Base-by-base conservation (phyloP, 2,888 invertebrate species). In the Atherix ibis region DNA sequence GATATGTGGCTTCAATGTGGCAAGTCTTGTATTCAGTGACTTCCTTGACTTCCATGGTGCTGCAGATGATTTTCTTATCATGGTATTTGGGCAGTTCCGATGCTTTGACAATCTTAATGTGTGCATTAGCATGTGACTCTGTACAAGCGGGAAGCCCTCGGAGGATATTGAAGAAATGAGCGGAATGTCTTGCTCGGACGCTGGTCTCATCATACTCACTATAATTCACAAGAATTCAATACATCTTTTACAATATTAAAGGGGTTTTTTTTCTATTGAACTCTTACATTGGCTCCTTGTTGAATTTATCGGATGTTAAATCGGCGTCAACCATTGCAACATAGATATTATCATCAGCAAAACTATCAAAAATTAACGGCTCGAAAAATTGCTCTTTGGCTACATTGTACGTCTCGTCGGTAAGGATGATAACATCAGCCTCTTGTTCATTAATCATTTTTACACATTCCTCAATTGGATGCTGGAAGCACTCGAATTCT, bases 401-500 rank as follows among this genome's bases (percentile, higher is more conserved):
- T 18, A 48, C 49, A 6, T 48, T 49, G 4, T 43, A 43, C 3
- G 42, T 34, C 1, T 48, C 52, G 1, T 41, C 41, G 5, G 26
- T 9, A 0, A 52, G 42, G 0, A 53, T 44, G 3, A 45, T 41
- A 39, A 52, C 44, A 43, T 61, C 60, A 4, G 56, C 54, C 35
- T 54, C 48, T 15, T 45, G 46, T 26, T 47, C 41, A 10, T 34
- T 12, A 13, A 61, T 45, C 4, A 53, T 48, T 33, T 49, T 43
- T 17, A 54, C 40, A 26, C 61, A 62, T 28, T 71, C 68, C 29
- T 72, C 66, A 17, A 67, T 67, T 25, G 68, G 63, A 27, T 78
- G 72, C 41, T 68, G 64, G 2, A 78, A 63, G 51, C 91, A 92
- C 49, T 80, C 76, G 31, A 89, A 66, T 43, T 74, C 71, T 0